Base-by-base conservation (phyloP, 2,113 vertebrate genomes). In the Apeltes quadracus region DNA sequence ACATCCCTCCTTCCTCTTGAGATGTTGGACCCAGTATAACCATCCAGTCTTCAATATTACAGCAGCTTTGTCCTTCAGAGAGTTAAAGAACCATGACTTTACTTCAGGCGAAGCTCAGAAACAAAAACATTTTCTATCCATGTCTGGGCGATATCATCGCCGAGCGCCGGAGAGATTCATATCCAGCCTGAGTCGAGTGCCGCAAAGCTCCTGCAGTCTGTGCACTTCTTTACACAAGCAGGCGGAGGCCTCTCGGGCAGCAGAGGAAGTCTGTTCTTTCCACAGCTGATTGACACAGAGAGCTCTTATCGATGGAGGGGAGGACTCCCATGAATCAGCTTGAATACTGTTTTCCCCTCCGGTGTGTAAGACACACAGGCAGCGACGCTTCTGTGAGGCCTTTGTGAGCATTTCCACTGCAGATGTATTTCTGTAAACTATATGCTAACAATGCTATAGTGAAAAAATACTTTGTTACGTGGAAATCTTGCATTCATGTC, bases 191-290 rank as follows among this genome's bases (percentile, higher is more conserved):
- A 58, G 32, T 62, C n/a, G 56, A 36, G 64, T 18, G 22, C 23
- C 18, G 39, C 54, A 34, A 65, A 79, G 48, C 78, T 73, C 58
- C 76, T 34, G 74, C 53, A 67, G 68, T 61, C 68, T 78, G 62
- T 69, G 58, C 0, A 1, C 61, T 59, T 67, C 69, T 80, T 71
- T 56, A 68, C 55, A 61, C 58, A 72, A 82, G 73, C 50, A 39
- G 27, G 27, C 5, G 48, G n/a, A 51, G 23, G 61, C 58, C 51
- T 70, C 48, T n/a, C 27, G 27, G 61, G 66, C 66, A 74, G 61
- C 54, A 64, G 36, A 69, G 43, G 29, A 36, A 18, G 48, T 41
- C 55, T 36, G 25, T 16, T 63, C 22, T 50, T 50, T 16, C 20
- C 38, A 7, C 5, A 68, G 62, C 39, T 59, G 69, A 71, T 46